phyloP scores from a whole-genome alignment of 1,140 invertebrate genomes.

The Drosophila guanche region DNA sequence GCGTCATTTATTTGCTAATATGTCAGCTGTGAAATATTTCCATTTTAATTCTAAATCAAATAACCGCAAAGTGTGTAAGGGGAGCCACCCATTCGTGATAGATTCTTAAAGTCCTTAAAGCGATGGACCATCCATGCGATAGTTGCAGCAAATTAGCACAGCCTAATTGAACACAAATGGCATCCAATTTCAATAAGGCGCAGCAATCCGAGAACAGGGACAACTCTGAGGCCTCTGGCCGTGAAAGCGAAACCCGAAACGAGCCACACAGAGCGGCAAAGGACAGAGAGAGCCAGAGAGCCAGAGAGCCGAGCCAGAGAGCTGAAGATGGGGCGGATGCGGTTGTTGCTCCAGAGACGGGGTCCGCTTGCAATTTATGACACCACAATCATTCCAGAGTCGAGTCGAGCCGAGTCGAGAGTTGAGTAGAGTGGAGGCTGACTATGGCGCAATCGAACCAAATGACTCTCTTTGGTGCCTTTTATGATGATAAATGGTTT shows the following conservation, averaged over 20 bases:
- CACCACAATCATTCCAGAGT: slow-evolving; percentile 54
- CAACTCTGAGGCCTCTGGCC: slow-evolving; percentile 41
- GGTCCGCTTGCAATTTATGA: slow-evolving; percentile 76
- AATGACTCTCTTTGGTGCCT: slow-evolving; percentile 74
- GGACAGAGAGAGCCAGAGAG: slow-evolving; percentile 10
- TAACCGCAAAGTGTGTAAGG: slow-evolving; percentile 32
- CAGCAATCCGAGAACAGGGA: slow-evolving; percentile 23
- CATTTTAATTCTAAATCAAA: slow-evolving; percentile 63
- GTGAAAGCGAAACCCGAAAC: slow-evolving; percentile 56
- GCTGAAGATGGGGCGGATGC: not conserved
- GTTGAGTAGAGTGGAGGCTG: slow-evolving; percentile 55
- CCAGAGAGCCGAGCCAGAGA: not conserved
- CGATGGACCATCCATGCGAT: slow-evolving; percentile 12
- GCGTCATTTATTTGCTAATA: slow-evolving; percentile 68
- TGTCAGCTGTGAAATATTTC: slow-evolving; percentile 68
- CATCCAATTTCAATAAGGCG: slow-evolving; percentile 74
- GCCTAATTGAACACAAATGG: slow-evolving; percentile 81
- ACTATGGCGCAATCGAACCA: slow-evolving; percentile 55
- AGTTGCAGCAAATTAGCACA: slow-evolving; percentile 73
- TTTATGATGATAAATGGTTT: slow-evolving; percentile 73
- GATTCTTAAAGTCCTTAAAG: slow-evolving; percentile 17
- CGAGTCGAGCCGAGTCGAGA: slow-evolving; percentile 59
- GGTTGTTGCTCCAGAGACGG: slow-evolving; percentile 22
- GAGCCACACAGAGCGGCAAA: not conserved
- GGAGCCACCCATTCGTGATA: not conserved